Percentiles rank a stretch among this genome's conserved stretches.
These are phyloP conservation scores for Gari tellinella DNA, from an alignment of 2,888 invertebrate genomes.

Conservation along the genomic window DNA sequence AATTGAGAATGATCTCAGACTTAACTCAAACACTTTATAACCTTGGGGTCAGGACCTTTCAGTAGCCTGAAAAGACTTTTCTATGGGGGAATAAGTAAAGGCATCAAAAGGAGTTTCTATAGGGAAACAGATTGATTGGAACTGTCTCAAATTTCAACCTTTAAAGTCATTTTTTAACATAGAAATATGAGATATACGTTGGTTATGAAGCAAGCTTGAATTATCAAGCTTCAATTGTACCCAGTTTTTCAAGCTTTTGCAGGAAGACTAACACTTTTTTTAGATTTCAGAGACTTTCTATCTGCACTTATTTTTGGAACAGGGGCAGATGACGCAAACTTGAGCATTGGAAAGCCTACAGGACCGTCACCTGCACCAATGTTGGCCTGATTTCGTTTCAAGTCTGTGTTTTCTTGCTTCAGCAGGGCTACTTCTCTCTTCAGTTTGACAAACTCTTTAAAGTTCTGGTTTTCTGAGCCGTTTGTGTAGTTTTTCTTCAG, in stretches of 20 bases:
- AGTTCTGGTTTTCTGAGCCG: conserved; percentile 70
- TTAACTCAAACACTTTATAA: no score
- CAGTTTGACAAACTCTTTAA: conserved; percentile 79
- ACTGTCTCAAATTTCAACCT: no score
- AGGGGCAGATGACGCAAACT: conserved; percentile 39
- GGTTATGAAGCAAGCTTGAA: no score
- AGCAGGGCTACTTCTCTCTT: conserved; percentile 75
- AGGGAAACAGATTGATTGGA: no score
- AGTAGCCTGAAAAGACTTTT: no score
- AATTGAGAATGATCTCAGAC: no score
- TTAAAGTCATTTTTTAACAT: no score
- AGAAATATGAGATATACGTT: no score
- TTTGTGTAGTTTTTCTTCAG: conserved; percentile 62
- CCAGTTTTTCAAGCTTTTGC: conserved; percentile 7
- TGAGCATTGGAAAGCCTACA: conserved; percentile 59
- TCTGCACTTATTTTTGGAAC: conserved; percentile 22
- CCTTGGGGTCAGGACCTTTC: no score
- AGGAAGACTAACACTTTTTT: conserved; percentile 29
- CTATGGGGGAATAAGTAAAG: no score
- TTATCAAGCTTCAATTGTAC: no score
- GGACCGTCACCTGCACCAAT: conserved; percentile 15
- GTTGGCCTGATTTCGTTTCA: conserved; percentile 54
- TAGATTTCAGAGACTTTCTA: conserved; percentile 40
- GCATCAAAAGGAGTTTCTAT: no score
- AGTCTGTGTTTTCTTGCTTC: conserved; percentile 75